Evolutionary conservation across 2,113 vertebrate species (phyloP).

Genomic region (Ammodytes marinus): DNA sequence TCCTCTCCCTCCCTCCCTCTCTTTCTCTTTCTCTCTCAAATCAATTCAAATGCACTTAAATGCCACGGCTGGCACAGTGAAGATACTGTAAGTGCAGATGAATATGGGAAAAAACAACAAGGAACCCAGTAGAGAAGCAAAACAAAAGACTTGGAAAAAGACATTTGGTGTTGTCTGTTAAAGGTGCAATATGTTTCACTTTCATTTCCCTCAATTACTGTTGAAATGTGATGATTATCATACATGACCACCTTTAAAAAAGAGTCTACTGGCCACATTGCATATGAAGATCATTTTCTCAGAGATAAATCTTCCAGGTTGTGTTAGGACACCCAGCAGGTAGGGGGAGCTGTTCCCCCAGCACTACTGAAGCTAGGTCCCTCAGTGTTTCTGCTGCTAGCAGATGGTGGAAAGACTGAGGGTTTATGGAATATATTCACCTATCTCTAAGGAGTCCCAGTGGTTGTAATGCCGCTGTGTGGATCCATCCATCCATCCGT

Average conservation of each 20-base stretch:
- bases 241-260: not conserved
- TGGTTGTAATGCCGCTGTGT: not conserved
- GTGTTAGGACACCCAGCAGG: not conserved
- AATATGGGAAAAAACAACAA: constrained; percentile 21
- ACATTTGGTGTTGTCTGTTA: not conserved
- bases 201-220: constrained; percentile 10
- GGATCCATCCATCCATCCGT: too few relatives aligned
- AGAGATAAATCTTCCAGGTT: not conserved
- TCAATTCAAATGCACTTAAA: constrained; percentile 78
- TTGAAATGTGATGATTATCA: not conserved
- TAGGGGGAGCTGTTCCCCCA: constrained; percentile 3
- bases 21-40: constrained; percentile 67
- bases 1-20: constrained; percentile 46
- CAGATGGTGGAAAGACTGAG: constrained; percentile 15
- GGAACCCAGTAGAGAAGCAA: constrained; percentile 29
- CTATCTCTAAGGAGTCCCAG: not conserved
- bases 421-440: constrained; percentile 18
- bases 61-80: constrained; percentile 55
- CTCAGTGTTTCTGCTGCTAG: constrained; percentile 1
- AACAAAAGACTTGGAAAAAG: not conserved
- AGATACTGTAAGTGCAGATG: constrained; percentile 38
- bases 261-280: not conserved
- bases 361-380: not conserved
- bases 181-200: not conserved
- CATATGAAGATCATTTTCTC: not conserved